Percentiles rank a stretch among this genome's conserved stretches.
Evolutionary conservation across 2,888 invertebrate genomes (phyloP).

Genomic region (Nemotelus pantherinus): DNA sequence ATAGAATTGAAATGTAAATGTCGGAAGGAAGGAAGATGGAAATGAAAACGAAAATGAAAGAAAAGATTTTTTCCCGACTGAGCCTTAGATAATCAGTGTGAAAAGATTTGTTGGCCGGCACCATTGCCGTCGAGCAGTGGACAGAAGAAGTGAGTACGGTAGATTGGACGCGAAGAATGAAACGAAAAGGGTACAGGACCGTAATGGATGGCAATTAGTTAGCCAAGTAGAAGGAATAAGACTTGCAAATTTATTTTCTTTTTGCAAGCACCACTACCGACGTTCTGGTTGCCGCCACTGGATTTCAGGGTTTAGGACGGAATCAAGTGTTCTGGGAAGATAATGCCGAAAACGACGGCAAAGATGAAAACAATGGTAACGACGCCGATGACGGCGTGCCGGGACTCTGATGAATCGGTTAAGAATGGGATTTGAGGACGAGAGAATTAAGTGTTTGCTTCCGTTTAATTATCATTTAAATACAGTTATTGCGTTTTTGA

Average conservation of each 20-base stretch:
- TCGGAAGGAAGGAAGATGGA: slow-evolving; percentile 27
- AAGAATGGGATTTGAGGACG: background rate
- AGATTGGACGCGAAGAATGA: background rate
- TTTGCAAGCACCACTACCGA: no score
- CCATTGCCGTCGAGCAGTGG: background rate
- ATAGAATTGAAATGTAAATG: slow-evolving; percentile 41
- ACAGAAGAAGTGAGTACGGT: background rate
- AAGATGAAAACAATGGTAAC: no score
- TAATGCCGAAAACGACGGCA: no score
- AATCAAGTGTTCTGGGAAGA: background rate
- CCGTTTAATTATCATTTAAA: slow-evolving; percentile 19
- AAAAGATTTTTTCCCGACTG: slow-evolving; percentile 22
- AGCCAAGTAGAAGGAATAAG: slow-evolving; percentile 38
- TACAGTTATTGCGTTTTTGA: background rate
- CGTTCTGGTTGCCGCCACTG: background rate
- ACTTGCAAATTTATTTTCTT: slow-evolving; percentile 6
- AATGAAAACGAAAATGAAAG: slow-evolving; percentile 14
- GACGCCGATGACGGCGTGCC: no score
- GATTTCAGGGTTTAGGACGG: background rate
- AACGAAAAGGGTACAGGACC: background rate
- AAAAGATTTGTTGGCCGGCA: slow-evolving; percentile 21
- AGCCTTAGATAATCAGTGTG: slow-evolving; percentile 32
- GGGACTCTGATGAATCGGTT: no score
- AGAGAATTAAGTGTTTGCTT: slow-evolving; percentile 25
- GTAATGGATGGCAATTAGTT: slow-evolving; percentile 41